phyloP scores from a whole-genome alignment of 1,140 invertebrate species.

The Bombus superbus region DNA sequence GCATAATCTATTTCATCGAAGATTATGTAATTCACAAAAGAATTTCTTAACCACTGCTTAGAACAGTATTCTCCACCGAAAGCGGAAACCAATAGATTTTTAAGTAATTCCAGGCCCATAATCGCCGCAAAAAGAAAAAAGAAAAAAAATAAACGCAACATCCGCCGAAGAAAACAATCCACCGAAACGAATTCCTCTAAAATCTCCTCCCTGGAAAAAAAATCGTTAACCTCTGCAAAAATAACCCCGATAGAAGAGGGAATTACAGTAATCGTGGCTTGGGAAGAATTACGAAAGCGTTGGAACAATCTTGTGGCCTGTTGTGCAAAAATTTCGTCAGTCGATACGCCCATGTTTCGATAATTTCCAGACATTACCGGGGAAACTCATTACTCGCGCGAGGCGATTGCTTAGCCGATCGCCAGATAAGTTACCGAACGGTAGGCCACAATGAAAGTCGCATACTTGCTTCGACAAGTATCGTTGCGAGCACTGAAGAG shows the following conservation, averaged over 20 bases:
- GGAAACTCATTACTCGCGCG: constrained; percentile 66
- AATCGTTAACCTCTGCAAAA: background rate
- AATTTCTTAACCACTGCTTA: background rate
- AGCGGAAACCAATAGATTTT: background rate
- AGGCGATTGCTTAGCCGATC: constrained; percentile 68
- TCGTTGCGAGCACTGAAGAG: background rate
- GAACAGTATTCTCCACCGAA: background rate
- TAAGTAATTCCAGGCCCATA: background rate
- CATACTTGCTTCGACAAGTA: background rate
- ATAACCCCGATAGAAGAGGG: background rate
- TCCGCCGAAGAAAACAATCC: background rate
- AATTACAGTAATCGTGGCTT: background rate
- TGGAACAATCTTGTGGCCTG: background rate
- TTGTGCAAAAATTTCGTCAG: constrained; percentile 26
- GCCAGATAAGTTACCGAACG: constrained; percentile 66
- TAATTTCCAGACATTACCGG: constrained; percentile 14
- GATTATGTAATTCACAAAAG: background rate
- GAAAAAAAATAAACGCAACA: background rate
- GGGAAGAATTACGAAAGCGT: constrained; percentile 6
- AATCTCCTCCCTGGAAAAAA: background rate
- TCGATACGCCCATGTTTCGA: constrained; percentile 20
- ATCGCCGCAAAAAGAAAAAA: background rate
- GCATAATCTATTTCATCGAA: background rate
- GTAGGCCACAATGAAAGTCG: constrained; percentile 23
- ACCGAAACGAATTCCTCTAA: background rate